Evolutionary conservation across 2,113 vertebrate genomes (phyloP).

Genomic region (Melanostigma gelatinosum): DNA sequence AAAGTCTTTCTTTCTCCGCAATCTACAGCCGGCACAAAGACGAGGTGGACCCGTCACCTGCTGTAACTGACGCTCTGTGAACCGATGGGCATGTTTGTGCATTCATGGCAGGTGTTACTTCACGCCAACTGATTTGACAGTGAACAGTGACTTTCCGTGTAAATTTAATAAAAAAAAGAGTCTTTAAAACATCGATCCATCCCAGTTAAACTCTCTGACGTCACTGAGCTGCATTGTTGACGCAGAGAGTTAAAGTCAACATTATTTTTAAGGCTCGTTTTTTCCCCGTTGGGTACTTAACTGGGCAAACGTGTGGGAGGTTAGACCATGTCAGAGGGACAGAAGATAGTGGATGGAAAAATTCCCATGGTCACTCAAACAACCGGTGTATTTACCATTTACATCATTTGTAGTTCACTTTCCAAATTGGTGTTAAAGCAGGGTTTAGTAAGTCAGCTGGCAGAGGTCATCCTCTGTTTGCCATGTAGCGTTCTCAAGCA

Average conservation of each 20-base stretch:
- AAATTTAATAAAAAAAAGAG: constrained; percentile 24
- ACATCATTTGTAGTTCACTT: background rate
- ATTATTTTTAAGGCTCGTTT: constrained; percentile 13
- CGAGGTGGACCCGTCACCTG: background rate
- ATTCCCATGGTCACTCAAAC: background rate
- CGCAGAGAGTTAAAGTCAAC: constrained; percentile 37
- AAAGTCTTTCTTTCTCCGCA: background rate
- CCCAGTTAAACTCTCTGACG: constrained; percentile 19
- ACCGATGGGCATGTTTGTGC: background rate
- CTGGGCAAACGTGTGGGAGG: constrained; percentile 1
- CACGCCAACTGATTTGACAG: too few species aligned
- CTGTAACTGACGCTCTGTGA: background rate
- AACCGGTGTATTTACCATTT: background rate
- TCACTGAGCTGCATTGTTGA: constrained; percentile 35
- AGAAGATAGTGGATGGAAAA: constrained; percentile 7
- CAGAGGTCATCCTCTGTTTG: background rate
- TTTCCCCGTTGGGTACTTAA: constrained; percentile 9
- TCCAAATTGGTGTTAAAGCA: background rate
- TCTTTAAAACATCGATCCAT: constrained; percentile 41
- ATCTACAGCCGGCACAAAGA: background rate
- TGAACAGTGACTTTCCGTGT: background rate
- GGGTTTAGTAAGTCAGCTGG: background rate
- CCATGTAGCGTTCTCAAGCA: background rate
- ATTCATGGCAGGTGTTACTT: background rate
- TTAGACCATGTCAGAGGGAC: background rate